These are phyloP conservation scores for Vulpes ferrilata DNA, from an alignment of 2,113 vertebrate species.

Conservation along the genomic window DNA sequence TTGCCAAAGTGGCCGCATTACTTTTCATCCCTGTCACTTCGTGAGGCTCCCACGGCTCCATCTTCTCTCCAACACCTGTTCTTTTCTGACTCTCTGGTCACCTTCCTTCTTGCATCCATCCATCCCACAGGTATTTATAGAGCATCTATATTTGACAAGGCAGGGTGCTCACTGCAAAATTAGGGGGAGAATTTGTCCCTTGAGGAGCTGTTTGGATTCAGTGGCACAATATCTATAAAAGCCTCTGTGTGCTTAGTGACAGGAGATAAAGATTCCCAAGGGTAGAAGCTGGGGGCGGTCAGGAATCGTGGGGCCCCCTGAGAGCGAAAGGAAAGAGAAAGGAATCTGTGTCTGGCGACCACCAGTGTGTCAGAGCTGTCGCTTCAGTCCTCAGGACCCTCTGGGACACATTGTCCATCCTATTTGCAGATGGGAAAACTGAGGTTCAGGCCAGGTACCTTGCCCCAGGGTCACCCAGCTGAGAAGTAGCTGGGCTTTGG, in stretches of 20 bases:
- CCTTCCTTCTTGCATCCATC: background rate
- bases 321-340: background rate
- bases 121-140: background rate
- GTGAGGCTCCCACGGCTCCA: background rate
- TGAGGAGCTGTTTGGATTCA: background rate
- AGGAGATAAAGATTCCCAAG: background rate
- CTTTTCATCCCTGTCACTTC: no score
- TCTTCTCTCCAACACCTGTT: background rate
- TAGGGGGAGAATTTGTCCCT: background rate
- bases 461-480: background rate
- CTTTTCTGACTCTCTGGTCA: background rate
- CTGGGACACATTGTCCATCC: background rate
- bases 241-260: fast-evolving
- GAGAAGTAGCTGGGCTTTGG: background rate
- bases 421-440: background rate
- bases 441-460: background rate
- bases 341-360: background rate
- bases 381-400: background rate
- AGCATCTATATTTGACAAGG: background rate
- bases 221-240: background rate
- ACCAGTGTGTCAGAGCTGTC: background rate
- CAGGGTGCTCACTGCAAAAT: background rate
- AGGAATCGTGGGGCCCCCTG: background rate
- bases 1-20: background rate
- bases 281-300: background rate